Conservation (phyloP, 2,113 vertebrate genomes). For the Paracanthobrama guichenoti region DNA sequence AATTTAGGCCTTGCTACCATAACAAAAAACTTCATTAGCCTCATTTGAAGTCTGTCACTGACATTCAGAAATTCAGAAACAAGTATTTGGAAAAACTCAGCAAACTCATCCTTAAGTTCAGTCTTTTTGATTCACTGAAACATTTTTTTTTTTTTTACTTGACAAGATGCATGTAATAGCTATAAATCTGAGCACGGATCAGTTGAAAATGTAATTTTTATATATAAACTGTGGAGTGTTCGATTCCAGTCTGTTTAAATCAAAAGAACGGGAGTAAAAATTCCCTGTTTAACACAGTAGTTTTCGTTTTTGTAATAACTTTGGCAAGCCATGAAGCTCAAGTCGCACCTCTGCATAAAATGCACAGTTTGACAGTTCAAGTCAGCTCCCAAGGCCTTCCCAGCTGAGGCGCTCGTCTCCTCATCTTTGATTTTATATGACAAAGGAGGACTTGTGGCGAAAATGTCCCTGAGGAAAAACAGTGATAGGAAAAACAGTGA, state of each 20-base stretch:
- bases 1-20: conserved; percentile 13
- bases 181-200: background rate
- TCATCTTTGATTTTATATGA: conserved; percentile 79
- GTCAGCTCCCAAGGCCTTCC: conserved; percentile 48
- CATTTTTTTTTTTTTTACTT: background rate
- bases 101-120: background rate
- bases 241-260: conserved; percentile 4
- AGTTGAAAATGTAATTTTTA: too few relatives aligned
- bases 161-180: background rate
- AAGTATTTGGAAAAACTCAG: background rate
- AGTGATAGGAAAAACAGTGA: conserved; percentile 53
- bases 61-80: conserved; percentile 8
- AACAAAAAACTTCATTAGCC: conserved; percentile 1
- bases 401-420: background rate
- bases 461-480: conserved; percentile 87
- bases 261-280: conserved; percentile 44
- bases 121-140: conserved; percentile 10
- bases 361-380: conserved; percentile 66
- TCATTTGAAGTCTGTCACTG: background rate
- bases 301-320: conserved; percentile 57
- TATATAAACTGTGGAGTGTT: background rate
- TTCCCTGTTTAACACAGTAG: conserved; percentile 44
- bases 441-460: conserved; percentile 96
- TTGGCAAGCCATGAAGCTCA: conserved; percentile 72
- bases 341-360: conserved; percentile 71